These are phyloP conservation scores for Polypterus bichir DNA, from an alignment of 2,113 vertebrate species.

Conservation along the genomic window DNA sequence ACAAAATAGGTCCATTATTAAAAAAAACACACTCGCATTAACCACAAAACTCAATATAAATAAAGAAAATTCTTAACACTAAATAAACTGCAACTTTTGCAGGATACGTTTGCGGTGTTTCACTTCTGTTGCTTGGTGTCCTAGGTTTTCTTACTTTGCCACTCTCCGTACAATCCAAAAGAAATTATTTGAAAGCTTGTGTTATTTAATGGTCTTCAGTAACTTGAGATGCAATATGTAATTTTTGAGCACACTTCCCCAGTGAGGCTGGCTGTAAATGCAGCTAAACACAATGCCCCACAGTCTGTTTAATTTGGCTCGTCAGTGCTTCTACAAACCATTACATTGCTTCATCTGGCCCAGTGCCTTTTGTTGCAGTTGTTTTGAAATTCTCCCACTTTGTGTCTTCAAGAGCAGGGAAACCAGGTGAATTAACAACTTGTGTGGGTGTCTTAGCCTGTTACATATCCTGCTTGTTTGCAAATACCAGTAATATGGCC, in stretches of 20 bases:
- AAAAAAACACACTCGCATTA: background rate
- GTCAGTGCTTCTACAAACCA: slow-evolving; percentile 94
- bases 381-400: slow-evolving; percentile 99
- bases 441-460: slow-evolving; percentile 93
- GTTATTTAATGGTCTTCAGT: no score
- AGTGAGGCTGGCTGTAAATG: background rate
- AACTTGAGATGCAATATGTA: background rate
- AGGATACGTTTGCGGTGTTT: background rate
- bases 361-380: slow-evolving; percentile 85
- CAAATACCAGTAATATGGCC: slow-evolving; percentile 93
- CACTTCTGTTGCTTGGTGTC: background rate
- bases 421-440: slow-evolving; percentile 82
- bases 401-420: slow-evolving; percentile 84
- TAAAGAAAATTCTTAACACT: slow-evolving; percentile 2
- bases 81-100: slow-evolving; percentile 4
- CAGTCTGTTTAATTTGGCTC: slow-evolving; percentile 66
- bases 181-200: no score
- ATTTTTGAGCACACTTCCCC: background rate
- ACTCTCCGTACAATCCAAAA: no score
- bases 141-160: background rate
- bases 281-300: no score
- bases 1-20: no score
- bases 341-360: slow-evolving; percentile 93
- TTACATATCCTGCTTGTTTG: slow-evolving; percentile 98
- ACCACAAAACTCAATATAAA: background rate